phyloP scores from a whole-genome alignment of 2,797 vertebrate species.

The Sebastes dallii region DNA sequence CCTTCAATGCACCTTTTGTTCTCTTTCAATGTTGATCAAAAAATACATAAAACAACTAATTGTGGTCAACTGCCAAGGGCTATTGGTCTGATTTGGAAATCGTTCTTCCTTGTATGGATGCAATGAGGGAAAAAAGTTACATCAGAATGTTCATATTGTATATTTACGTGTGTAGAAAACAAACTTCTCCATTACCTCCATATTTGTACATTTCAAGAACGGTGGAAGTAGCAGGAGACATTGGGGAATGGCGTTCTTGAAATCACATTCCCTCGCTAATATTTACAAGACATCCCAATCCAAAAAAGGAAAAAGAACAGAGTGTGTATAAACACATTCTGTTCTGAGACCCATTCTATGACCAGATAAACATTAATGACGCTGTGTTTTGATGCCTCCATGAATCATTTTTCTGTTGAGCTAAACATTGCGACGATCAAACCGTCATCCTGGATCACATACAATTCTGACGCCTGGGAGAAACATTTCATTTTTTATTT shows the following conservation, averaged over 20 bases:
- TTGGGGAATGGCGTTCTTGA: background rate
- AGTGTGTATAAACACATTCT: background rate
- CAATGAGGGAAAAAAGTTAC: background rate
- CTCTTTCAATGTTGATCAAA: background rate
- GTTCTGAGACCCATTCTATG: slow-evolving; percentile 18
- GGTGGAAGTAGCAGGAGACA: background rate
- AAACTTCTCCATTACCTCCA: background rate
- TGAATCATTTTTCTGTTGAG: slow-evolving; percentile 39
- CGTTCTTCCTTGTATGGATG: background rate
- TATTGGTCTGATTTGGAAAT: background rate
- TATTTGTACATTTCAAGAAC: background rate
- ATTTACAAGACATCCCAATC: background rate
- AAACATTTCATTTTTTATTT: background rate
- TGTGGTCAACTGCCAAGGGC: background rate
- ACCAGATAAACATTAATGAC: slow-evolving; percentile 45
- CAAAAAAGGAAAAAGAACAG: background rate
- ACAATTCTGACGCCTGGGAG: background rate
- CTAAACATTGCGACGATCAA: slow-evolving; percentile 35
- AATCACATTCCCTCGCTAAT: background rate
- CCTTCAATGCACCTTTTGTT: background rate
- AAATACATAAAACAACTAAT: background rate
- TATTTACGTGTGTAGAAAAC: background rate
- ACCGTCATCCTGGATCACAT: slow-evolving; percentile 30
- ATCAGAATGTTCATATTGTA: background rate
- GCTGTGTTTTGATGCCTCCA: slow-evolving; percentile 45